Evolutionary conservation across 2,888 invertebrate species (phyloP), one percentile per base, ranked within the genome.

Genomic region (Caenorhabditis sulstoni): DNA sequence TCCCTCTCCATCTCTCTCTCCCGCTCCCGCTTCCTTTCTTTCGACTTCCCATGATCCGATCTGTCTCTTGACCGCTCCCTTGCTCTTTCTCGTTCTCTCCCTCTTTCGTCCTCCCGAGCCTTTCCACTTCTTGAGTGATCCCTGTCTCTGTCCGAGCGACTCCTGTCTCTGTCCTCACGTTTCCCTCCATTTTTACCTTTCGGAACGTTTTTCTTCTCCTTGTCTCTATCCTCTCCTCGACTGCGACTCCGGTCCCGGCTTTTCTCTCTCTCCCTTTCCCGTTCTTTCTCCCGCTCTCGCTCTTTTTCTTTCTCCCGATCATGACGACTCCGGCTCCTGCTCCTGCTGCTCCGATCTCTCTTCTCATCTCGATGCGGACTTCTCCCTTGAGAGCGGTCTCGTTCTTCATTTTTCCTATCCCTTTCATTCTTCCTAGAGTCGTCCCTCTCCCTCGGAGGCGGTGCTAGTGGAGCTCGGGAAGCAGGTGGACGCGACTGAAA

Each of bases 301-400:
- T 22, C 57, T 23, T 55, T 23, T 7, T 49, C 49, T 11, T 23
- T 22, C 7, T 75, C 67, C 11, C 74, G 58, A 35, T 76, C 57
- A 16, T 65, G 64, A 41, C 66, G 67, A 47, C 71, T 71, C 47
- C 50, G 37, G 14, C 64, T 73, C 22, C 37, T 73, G 7, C 58
- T 65, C n/a, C n/a, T n/a, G 7, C 29, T 3, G 7, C 39, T 50
- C 22, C 16, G 16, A 47, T 61, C 64, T 44, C 64, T 35, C 12
- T 37, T n/a, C 20, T 23, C 23, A 41, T 64, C 49, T 52, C 52
- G 39, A 23, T 49, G 20, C 20, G 22, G 0, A 12, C 35, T 41
- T 14, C 44, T 52, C 9, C 50, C 53, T 44, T 14, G 47, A 3
- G 64, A 64, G 16, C 23, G 45, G 29, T 76, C 75, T 39, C 44